A percentile compares a stretch with the other conserved stretches of the same genome.
phyloP scores from a whole-genome alignment of 2,113 vertebrate species.

The Piprites chloris region DNA sequence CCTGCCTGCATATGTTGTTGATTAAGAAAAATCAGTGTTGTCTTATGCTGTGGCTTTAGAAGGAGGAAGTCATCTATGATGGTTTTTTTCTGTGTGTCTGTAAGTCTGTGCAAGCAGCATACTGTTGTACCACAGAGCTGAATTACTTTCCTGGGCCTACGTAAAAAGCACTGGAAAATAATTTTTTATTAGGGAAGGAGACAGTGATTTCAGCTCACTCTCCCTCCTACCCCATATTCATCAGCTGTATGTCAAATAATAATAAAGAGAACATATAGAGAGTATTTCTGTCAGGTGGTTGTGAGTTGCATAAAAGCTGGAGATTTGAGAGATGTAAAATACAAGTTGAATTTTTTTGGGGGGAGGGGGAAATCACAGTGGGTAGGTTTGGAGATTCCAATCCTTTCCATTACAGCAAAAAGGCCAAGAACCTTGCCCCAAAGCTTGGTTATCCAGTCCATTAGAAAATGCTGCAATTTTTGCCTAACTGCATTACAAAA shows the following conservation, averaged over 20 bases:
- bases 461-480: background rate
- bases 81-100: background rate
- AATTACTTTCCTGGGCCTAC: background rate
- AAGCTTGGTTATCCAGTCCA: background rate
- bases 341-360: background rate
- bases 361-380: background rate
- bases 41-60: background rate
- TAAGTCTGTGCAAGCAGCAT: background rate
- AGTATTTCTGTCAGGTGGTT: background rate
- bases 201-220: background rate
- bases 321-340: background rate
- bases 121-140: background rate
- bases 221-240: background rate
- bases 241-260: background rate
- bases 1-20: background rate
- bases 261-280: background rate
- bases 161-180: background rate
- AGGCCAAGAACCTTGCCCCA: background rate
- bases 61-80: fast-evolving
- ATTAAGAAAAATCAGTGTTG: background rate
- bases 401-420: background rate
- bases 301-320: background rate
- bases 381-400: background rate
- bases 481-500: background rate
- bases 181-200: background rate